phyloP scores from a whole-genome alignment of 2,113 vertebrate species.

The Propithecus coquereli region DNA sequence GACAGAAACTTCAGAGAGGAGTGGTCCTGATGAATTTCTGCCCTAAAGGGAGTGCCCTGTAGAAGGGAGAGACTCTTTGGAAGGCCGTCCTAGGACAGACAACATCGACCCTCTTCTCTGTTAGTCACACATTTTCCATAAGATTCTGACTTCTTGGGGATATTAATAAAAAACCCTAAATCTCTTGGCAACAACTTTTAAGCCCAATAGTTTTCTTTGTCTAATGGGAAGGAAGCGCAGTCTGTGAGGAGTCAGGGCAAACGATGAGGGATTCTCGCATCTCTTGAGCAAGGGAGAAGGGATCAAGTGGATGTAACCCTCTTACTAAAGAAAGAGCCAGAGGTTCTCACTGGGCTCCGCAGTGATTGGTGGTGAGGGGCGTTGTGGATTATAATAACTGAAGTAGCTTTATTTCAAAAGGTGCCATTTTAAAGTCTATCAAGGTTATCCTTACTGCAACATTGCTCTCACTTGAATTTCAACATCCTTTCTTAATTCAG shows the following conservation, averaged over 20 bases:
- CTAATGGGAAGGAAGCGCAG: not conserved
- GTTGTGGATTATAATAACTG: not conserved
- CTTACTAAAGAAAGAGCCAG: not conserved
- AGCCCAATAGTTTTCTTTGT: not conserved
- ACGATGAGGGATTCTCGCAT: not conserved
- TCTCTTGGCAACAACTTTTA: not conserved
- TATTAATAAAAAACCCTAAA: not conserved
- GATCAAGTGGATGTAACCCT: rapidly evolving
- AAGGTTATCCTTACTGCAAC: not conserved
- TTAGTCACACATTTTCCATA: not conserved
- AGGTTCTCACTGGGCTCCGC: not conserved
- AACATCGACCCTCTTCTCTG: not conserved
- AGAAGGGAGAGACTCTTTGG: not conserved
- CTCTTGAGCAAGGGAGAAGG: not conserved
- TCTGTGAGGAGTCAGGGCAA: not conserved
- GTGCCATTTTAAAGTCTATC: not conserved
- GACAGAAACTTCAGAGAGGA: not conserved
- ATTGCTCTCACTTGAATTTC: not conserved
- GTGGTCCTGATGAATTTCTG: not conserved
- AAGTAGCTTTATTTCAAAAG: not conserved
- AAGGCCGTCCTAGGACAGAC: not conserved
- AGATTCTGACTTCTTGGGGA: not conserved
- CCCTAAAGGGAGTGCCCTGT: not conserved
- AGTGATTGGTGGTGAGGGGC: rapidly evolving
- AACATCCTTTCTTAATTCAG: not conserved